Evolutionary conservation across 53 echinoderm and acorn worm genomes (phyloP).

Genomic region (Astropecten irregularis): DNA sequence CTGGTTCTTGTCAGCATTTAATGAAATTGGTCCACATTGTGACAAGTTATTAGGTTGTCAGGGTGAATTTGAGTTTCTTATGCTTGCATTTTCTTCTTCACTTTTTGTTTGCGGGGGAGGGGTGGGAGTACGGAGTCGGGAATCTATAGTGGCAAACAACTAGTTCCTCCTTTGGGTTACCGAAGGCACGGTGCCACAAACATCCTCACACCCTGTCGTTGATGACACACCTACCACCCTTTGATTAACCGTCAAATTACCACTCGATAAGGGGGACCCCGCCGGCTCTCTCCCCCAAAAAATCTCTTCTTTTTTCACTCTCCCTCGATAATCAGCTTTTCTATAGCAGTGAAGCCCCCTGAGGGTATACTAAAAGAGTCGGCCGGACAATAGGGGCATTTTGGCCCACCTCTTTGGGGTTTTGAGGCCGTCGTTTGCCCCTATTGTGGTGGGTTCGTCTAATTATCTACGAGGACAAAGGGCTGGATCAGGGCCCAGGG

Average conservation of each 20-base stretch:
- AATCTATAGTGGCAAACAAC: no score
- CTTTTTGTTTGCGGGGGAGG: no score
- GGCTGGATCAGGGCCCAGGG: not conserved
- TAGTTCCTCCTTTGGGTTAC: no score
- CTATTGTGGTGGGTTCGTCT: conserved; percentile 52
- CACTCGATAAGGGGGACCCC: conserved; percentile 8
- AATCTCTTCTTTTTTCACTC: conserved; percentile 9
- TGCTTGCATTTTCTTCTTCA: no score
- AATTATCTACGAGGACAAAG: conserved; percentile 47
- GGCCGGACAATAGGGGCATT: not conserved
- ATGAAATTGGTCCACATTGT: no score
- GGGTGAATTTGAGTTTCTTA: no score
- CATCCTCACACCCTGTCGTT: not conserved
- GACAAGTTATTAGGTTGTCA: no score
- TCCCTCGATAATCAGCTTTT: conserved; percentile 45
- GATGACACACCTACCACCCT: conserved; percentile 9
- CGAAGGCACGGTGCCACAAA: no score
- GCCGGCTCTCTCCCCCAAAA: not conserved
- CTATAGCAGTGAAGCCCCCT: conserved; percentile 11
- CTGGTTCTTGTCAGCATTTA: no score
- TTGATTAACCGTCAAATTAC: conserved; percentile 33
- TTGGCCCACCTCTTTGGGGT: no score
- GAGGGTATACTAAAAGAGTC: not conserved
- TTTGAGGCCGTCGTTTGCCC: conserved; percentile 22
- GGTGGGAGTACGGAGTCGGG: no score